Percentiles rank a stretch among this genome's conserved stretches.
phyloP scores from a whole-genome alignment of 1,140 invertebrate species.

The Scaptomyza graminum region DNA sequence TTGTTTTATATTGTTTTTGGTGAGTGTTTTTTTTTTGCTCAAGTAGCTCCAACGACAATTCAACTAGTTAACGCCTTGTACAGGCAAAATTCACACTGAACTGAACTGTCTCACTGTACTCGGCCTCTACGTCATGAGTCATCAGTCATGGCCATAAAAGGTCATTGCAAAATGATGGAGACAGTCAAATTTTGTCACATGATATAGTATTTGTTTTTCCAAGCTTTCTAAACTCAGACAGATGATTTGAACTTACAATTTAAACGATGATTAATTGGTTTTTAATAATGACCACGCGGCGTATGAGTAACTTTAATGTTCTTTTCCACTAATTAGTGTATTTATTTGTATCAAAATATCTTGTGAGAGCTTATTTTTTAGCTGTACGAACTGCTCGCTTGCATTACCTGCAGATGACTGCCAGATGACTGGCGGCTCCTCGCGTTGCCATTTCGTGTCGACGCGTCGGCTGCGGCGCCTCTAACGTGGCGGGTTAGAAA shows the following conservation, averaged over 20 bases:
- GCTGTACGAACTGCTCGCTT: conserved; percentile 65
- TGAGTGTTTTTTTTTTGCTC: not conserved
- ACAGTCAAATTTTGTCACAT: conserved; percentile 21
- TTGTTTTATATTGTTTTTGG: not conserved
- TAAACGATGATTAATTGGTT: conserved; percentile 22
- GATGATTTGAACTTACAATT: conserved; percentile 47
- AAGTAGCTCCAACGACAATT: conserved; percentile 7
- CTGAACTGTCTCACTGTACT: not conserved
- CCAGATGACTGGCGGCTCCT: conserved; percentile 59
- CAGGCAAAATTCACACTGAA: conserved; percentile 11
- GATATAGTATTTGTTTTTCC: not conserved
- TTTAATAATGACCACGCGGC: conserved; percentile 4
- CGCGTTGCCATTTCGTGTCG: conserved; percentile 60
- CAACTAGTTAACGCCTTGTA: conserved; percentile 19
- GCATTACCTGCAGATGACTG: conserved; percentile 83
- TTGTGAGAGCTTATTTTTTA: conserved; percentile 20
- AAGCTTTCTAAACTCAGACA: not conserved
- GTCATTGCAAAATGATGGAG: conserved; percentile 30
- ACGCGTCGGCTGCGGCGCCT: conserved; percentile 1
- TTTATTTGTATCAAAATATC: conserved; percentile 2
- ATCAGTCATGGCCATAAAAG: conserved; percentile 63
- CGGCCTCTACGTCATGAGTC: conserved; percentile 41
- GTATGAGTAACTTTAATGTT: conserved; percentile 48
- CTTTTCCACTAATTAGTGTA: conserved; percentile 32
- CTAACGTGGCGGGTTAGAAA: not conserved